Evolutionary conservation across 2,888 invertebrate genomes (phyloP).

Genomic region (Pristionchus entomophagus): DNA sequence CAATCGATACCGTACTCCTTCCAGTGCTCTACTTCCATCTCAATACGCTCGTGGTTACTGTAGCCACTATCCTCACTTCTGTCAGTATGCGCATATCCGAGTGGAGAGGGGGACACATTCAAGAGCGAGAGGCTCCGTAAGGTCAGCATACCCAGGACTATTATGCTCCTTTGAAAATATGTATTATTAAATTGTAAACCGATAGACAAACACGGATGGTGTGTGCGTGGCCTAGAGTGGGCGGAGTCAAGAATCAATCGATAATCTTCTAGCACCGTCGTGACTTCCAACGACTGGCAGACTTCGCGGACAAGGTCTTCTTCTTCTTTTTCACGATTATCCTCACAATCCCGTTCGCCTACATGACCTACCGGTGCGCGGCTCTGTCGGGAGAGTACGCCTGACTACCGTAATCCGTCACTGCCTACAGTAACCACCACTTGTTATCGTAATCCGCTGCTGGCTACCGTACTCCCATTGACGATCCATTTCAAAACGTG

Average conservation of each 20-base stretch:
- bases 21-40: conserved; percentile 69
- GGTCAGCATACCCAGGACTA: no score
- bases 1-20: conserved; percentile 45
- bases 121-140: neutral
- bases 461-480: neutral
- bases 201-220: no score
- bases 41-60: conserved; percentile 66
- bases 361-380: conserved; percentile 35
- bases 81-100: conserved; percentile 64
- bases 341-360: conserved; percentile 39
- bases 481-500: neutral
- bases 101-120: conserved; percentile 9
- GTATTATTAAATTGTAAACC: no score
- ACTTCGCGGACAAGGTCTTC: conserved; percentile 17
- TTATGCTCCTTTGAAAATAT: no score
- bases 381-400: conserved; percentile 2
- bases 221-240: neutral
- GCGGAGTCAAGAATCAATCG: neutral
- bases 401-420: neutral
- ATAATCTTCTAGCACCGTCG: conserved; percentile 5
- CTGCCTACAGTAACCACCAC: neutral
- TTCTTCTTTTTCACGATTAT: conserved; percentile 10
- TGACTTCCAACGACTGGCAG: neutral
- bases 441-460: neutral
- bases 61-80: conserved; percentile 67